phyloP scores from a whole-genome alignment of 1,140 invertebrate genomes.

The Copidosoma floridanum region DNA sequence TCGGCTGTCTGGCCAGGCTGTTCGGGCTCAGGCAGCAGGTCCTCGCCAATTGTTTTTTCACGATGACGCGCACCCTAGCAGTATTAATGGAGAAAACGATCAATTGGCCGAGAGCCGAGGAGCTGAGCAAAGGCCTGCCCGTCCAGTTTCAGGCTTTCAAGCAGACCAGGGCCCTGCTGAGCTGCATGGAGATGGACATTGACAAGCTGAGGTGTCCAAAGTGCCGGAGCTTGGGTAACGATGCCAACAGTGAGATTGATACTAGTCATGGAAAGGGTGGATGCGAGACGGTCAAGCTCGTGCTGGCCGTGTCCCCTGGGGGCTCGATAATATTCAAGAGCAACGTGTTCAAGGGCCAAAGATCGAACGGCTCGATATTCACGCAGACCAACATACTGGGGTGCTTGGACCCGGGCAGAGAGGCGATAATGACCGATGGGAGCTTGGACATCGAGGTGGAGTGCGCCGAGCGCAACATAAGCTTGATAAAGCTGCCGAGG shows the following conservation, averaged over 20 bases:
- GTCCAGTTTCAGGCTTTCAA: conserved; percentile 6
- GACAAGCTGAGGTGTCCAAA: conserved; percentile 11
- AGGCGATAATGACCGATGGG: conserved; percentile 10
- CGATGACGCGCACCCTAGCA: neutral
- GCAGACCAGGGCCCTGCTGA: conserved; percentile 7
- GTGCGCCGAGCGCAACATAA: conserved; percentile 5
- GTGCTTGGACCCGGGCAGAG: neutral
- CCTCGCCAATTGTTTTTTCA: neutral
- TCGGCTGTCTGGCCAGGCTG: neutral
- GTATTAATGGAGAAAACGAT: neutral
- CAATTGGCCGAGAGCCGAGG: conserved; percentile 13
- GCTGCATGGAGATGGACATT: neutral
- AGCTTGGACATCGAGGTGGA: conserved; percentile 7
- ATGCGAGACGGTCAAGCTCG: conserved; percentile 1
- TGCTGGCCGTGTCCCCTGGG: conserved; percentile 7
- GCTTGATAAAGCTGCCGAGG: conserved; percentile 6
- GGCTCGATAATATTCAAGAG: conserved; percentile 15
- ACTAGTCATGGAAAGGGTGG: too few relatives aligned
- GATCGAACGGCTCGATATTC: neutral
- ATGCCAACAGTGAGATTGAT: too few relatives aligned
- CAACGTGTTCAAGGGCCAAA: neutral
- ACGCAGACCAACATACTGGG: neutral
- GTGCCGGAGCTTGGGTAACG: neutral
- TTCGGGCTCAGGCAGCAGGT: neutral
- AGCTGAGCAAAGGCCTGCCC: conserved; percentile 1